phyloP scores from a whole-genome alignment of 2,113 vertebrate genomes.

The Lamprotornis superbus region DNA sequence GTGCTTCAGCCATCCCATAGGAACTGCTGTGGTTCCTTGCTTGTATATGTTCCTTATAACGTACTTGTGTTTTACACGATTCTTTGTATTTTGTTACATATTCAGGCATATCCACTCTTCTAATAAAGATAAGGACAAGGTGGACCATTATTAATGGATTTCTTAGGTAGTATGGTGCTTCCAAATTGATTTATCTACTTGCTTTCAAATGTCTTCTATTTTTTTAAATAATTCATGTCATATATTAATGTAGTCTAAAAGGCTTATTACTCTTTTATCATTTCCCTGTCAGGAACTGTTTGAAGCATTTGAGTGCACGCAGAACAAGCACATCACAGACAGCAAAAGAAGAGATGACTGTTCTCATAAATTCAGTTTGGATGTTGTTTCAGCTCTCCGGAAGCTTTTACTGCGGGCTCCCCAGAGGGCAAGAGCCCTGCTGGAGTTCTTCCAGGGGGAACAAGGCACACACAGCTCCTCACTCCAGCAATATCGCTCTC shows the following conservation, averaged over 20 bases:
- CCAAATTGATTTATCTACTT: neutral
- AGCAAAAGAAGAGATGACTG: constrained; percentile 41
- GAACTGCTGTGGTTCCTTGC: neutral
- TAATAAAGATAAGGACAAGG: neutral
- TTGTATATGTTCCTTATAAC: neutral
- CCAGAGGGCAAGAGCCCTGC: constrained; percentile 76
- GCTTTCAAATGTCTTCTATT: neutral
- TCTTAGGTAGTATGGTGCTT: neutral
- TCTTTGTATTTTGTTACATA: neutral
- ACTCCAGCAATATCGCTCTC: neutral
- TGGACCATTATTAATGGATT: neutral
- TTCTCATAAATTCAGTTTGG: constrained; percentile 62
- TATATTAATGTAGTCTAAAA: neutral
- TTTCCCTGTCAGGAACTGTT: constrained; percentile 81
- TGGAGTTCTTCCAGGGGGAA: constrained; percentile 79
- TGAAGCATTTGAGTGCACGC: constrained; percentile 71
- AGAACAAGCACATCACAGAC: constrained; percentile 18
- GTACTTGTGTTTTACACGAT: neutral
- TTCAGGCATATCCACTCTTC: neutral
- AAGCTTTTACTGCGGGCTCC: constrained; percentile 79
- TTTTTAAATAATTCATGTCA: neutral
- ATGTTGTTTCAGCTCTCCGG: constrained; percentile 76
- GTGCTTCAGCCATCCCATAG: neutral
- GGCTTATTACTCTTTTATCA: neutral
- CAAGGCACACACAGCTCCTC: neutral